Evolutionary conservation across 2,113 vertebrate genomes (phyloP), one percentile per base, ranked within the genome.

Genomic region (Rallus limicola): DNA sequence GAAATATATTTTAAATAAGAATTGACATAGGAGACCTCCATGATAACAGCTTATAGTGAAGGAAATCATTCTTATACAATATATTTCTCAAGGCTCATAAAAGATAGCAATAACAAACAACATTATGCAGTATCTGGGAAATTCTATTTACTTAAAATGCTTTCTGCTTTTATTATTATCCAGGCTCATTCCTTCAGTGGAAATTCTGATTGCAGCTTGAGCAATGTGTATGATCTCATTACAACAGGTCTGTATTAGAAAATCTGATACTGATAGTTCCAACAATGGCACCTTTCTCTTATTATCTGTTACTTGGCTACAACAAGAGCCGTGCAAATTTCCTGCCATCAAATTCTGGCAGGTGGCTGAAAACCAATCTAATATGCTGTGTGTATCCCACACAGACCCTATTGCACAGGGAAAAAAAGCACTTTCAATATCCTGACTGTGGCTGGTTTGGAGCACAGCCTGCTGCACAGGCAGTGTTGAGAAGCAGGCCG

Each of bases 141-240:
- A 97, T 95, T 94, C 96, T 96, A 91, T 97, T 97, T 96, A 95
- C 96, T 96, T 96, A 93, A 96, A 93, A 92, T 90, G 95, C 59
- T 89, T 95, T 95, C 77, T 93, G 70, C 70, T 96, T 97, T 97
- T 95, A 92, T 97, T 96, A 95, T 97, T 94, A 96, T 90, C 81
- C 85, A 80, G 68, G 65, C 77, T 94, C 34, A 36, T 77, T 91
- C 85, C 86, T 95, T 78, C 68, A 62, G 71, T 92, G 86, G 63
- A 93, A 94, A 68, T 72, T 93, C 38, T 95, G 90, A 92, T 93
- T 88, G 96, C 92, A 74, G 71, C 64, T 77, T 83, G 92, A 95
- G 83, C 71, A 89, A 86, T 31, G 78, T 71, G 59, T 36, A 84
- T 87, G 82, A 95, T 97, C 82, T 93, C 90, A 95, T 95, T 96